phyloP scores from a whole-genome alignment of 2,113 vertebrate species.

The Onychorhynchus coronatus region DNA sequence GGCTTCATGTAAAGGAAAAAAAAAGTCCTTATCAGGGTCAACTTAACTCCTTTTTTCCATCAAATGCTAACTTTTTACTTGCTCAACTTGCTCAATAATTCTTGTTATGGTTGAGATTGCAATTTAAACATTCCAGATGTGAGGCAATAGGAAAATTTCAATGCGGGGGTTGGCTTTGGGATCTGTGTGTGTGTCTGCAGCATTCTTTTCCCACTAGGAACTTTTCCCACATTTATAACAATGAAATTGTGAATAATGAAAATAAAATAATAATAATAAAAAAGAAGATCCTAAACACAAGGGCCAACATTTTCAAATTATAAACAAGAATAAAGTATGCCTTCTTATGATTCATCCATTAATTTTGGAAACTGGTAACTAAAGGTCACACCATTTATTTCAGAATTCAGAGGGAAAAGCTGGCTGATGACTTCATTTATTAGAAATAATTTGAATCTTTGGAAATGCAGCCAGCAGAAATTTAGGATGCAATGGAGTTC shows the following conservation, averaged over 20 bases:
- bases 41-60: constrained; percentile 4
- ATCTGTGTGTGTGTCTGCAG: constrained; percentile 4
- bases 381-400: neutral
- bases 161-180: constrained; percentile 1
- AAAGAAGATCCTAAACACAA: neutral
- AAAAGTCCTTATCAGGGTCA: constrained; percentile 5
- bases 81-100: neutral
- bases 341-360: constrained; percentile 13
- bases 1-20: neutral
- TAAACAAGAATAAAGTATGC: constrained; percentile 8
- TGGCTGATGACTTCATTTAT: constrained; percentile 21
- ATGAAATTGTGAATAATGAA: constrained; percentile 15
- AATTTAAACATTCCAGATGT: constrained; percentile 62
- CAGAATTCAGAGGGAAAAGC: constrained; percentile 6
- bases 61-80: constrained; percentile 46
- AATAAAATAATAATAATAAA: neutral
- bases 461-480: constrained; percentile 29
- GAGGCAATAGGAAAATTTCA: constrained; percentile 42
- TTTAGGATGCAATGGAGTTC: constrained; percentile 26
- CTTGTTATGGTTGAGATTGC: constrained; percentile 41
- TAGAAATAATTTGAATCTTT: constrained; percentile 43
- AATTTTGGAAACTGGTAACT: constrained; percentile 17
- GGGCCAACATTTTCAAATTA: constrained; percentile 20
- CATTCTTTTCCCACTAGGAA: constrained; percentile 44
- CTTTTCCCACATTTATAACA: constrained; percentile 59